These are phyloP conservation scores for Garrulus glandarius DNA, from an alignment of 2,797 vertebrate species.

Conservation along the genomic window DNA sequence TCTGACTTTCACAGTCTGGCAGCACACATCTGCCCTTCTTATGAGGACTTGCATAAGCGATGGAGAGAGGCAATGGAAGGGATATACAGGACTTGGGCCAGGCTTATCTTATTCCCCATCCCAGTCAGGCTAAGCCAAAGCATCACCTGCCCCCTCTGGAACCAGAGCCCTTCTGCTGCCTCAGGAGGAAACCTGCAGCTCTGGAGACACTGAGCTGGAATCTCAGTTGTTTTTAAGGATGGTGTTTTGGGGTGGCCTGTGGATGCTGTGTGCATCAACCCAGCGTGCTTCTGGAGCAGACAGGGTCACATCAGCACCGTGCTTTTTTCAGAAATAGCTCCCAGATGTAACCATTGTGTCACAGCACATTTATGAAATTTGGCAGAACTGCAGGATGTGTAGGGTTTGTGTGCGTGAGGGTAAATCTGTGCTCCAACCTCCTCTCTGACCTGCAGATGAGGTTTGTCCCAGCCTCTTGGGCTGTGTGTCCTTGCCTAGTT, in stretches of 20 bases:
- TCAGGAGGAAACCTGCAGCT: neutral
- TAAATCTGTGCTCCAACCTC: neutral
- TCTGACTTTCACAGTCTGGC: neutral
- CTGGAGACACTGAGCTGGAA: neutral
- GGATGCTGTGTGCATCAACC: neutral
- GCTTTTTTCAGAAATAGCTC: slow-evolving; percentile 25
- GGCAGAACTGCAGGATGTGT: neutral
- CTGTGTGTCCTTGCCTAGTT: neutral
- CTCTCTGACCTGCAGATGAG: neutral
- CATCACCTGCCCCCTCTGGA: neutral
- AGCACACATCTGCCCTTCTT: neutral
- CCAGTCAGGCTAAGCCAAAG: neutral
- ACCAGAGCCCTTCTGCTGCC: neutral
- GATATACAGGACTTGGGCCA: neutral
- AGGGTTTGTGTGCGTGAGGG: neutral
- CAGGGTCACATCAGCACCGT: neutral
- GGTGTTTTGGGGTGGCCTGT: neutral
- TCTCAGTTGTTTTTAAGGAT: neutral
- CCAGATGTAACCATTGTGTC: slow-evolving; percentile 18
- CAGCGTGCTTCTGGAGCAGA: neutral
- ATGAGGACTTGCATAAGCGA: neutral
- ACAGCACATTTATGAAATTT: neutral
- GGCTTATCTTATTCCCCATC: neutral
- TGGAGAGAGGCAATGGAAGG: neutral
- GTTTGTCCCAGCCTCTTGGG: neutral